Conservation (phyloP, 2,113 vertebrate species). For the Psophia crepitans region DNA sequence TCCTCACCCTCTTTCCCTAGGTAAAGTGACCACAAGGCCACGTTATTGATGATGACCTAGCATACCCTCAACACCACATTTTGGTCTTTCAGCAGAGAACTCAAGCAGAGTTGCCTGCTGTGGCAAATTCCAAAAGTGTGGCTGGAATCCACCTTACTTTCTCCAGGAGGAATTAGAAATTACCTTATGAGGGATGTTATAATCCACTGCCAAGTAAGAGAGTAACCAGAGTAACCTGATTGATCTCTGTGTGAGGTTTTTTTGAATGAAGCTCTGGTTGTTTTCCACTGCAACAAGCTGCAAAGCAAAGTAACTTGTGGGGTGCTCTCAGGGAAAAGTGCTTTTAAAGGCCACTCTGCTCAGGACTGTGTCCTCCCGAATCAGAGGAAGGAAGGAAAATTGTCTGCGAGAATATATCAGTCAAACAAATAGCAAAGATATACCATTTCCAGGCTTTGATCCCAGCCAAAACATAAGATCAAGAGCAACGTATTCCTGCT, state of each 20-base stretch:
- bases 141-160: slow-evolving; percentile 13
- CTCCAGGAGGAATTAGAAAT: not conserved
- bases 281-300: not conserved
- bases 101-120: not conserved
- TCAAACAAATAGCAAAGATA: not conserved
- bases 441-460: not conserved
- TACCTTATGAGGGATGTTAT: not conserved
- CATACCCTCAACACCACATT: not conserved
- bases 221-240: slow-evolving; percentile 38
- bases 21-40: not conserved
- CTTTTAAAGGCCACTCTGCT: not conserved
- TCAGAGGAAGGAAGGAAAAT: not conserved
- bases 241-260: slow-evolving; percentile 58
- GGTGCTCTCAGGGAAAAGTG: not conserved
- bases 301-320: not conserved
- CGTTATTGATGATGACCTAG: not conserved
- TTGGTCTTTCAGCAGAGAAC: not conserved
- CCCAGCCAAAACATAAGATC: not conserved
- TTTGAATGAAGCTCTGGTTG: not conserved
- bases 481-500: not conserved
- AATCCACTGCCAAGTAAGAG: slow-evolving; percentile 31
- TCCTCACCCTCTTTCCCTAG: not conserved
- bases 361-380: not conserved
- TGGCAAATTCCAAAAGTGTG: not conserved
- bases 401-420: not conserved